phyloP scores from a whole-genome alignment of 2,888 invertebrate species.

The Leucoma salicis region DNA sequence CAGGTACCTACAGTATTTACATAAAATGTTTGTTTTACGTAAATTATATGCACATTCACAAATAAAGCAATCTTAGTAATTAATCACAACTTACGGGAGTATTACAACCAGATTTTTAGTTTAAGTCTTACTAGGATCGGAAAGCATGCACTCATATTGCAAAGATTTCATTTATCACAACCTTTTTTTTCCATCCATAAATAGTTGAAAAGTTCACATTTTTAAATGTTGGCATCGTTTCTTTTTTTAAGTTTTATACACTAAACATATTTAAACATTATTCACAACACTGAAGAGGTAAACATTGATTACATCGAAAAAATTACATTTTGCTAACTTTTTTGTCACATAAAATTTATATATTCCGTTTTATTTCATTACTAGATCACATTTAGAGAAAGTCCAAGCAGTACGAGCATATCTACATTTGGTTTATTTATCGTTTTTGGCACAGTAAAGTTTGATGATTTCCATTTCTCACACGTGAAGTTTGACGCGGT shows the following conservation, averaged over 20 bases:
- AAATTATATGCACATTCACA: constrained; percentile 48
- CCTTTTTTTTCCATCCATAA: constrained; percentile 55
- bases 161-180: constrained; percentile 64
- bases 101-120: constrained; percentile 64
- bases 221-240: constrained; percentile 47
- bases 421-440: constrained; percentile 49
- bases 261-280: constrained; percentile 58
- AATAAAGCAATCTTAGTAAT: constrained; percentile 54
- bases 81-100: constrained; percentile 72
- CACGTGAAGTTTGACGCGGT: constrained; percentile 53
- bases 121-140: constrained; percentile 54
- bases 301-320: constrained; percentile 63
- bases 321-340: constrained; percentile 66
- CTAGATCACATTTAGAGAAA: constrained; percentile 48
- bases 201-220: constrained; percentile 38
- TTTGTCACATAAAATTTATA: constrained; percentile 31
- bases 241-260: constrained; percentile 37
- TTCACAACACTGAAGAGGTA: constrained; percentile 81
- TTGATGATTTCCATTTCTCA: constrained; percentile 52
- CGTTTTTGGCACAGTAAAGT: constrained; percentile 67
- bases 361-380: constrained; percentile 55
- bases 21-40: constrained; percentile 50
- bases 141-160: constrained; percentile 39
- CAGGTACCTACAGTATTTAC: constrained; percentile 45
- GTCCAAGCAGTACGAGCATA: constrained; percentile 41